phyloP scores from a whole-genome alignment of 2,113 vertebrate species.

The Origma solitaria region DNA sequence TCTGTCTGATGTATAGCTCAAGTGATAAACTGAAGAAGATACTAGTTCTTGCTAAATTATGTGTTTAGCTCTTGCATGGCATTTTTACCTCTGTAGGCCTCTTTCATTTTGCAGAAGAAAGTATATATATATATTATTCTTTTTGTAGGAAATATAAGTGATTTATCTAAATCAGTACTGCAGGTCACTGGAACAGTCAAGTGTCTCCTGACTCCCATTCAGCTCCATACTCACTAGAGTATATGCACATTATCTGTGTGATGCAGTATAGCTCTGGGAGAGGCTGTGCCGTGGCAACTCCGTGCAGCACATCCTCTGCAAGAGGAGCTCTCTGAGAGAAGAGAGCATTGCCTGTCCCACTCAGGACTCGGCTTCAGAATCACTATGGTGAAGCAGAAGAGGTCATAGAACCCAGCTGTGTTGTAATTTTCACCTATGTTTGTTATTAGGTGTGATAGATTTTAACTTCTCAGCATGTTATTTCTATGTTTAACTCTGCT shows the following conservation, averaged over 20 bases:
- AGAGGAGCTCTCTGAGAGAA: not conserved
- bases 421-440: not conserved
- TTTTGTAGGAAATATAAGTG: not conserved
- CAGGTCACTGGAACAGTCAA: not conserved
- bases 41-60: not conserved
- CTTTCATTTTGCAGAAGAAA: not conserved
- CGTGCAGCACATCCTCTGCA: accelerated
- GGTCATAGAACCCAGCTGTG: not conserved
- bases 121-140: not conserved
- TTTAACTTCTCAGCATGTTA: not conserved
- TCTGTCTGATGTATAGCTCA: not conserved
- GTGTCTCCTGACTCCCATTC: not conserved
- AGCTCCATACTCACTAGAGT: not conserved
- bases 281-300: not conserved
- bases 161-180: not conserved
- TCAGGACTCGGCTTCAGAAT: not conserved
- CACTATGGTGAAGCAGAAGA: not conserved
- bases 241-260: not conserved
- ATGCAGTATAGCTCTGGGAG: not conserved
- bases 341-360: not conserved
- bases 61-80: not conserved
- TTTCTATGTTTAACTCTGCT: not conserved
- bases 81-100: not conserved
- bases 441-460: not conserved
- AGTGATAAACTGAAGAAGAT: not conserved